phyloP scores from a whole-genome alignment of 2,113 vertebrate species.

The Protomyctophum bolini region DNA sequence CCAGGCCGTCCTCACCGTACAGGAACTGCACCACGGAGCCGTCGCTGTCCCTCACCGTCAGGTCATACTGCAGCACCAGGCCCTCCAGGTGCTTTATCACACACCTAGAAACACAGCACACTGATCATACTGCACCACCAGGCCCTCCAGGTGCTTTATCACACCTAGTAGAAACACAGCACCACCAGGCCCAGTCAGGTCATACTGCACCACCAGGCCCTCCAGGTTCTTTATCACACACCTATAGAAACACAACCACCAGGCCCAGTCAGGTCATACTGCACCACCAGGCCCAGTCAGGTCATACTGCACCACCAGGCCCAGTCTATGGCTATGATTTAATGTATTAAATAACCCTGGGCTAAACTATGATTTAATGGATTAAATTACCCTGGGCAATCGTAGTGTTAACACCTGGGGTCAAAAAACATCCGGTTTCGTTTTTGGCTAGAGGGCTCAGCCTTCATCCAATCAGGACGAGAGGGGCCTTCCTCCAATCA shows the following conservation, averaged over 20 bases:
- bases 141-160: neutral
- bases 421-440: too few relatives aligned
- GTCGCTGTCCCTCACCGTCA: slow-evolving; percentile 94
- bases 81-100: slow-evolving; percentile 96
- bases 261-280: too few relatives aligned
- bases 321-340: too few relatives aligned
- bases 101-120: slow-evolving; percentile 70
- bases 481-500: too few relatives aligned
- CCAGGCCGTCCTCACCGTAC: slow-evolving; percentile 95
- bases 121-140: too few relatives aligned
- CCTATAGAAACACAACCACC: slow-evolving; percentile 64
- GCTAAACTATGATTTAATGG: too few relatives aligned
- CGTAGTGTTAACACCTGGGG: too few relatives aligned
- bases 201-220: slow-evolving; percentile 95
- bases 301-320: neutral
- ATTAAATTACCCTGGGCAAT: too few relatives aligned
- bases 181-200: slow-evolving; percentile 94
- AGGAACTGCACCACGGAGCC: slow-evolving; percentile 96
- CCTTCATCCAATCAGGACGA: too few relatives aligned
- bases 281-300: slow-evolving; percentile 94
- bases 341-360: too few relatives aligned
- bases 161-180: slow-evolving; percentile 78
- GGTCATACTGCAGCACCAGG: slow-evolving; percentile 94
- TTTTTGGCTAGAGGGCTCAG: too few relatives aligned
- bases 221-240: slow-evolving; percentile 95